Evolutionary conservation across 2,113 vertebrate species (phyloP), one percentile per base, ranked within the genome.

Genomic region (Anguilla japonica): DNA sequence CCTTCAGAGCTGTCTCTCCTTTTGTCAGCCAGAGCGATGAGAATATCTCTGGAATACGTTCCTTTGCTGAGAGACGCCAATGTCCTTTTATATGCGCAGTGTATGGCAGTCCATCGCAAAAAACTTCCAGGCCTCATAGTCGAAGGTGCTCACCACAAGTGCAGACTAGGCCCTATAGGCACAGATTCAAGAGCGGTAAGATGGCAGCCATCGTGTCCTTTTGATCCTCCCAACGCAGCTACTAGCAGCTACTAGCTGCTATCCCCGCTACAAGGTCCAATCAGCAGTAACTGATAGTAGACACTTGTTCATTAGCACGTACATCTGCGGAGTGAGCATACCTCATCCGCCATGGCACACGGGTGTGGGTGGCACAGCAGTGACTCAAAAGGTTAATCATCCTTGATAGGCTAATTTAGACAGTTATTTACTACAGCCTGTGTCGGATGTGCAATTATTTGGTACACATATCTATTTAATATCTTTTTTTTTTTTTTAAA

Each of bases 401-500:
- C 50, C 50, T 53, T 53, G 50, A 53, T 53, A 53, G 16, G 18
- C 41, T 71, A 53, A 79, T 85, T 56, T 78, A 53, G 71, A 71
- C 29, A 53, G 84, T 56, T 34, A 53, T 79, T 79, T 46, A 53
- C 71, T 53, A 63, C 26, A 84, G 60, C 11, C 29, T 18, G 34
- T 39, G 18, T 16, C 40, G 16, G 1, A 26, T 8, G 11, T 84
- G 60, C 26, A 43, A 84, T 84, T 85, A 43, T 85, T 79, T 79
- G n/a, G 26, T 46, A 29, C 56, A 13, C 57, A 79, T 81, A 39
- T 85, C 78, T 67, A 71, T 63, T 63, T 22, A 86, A 56, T 86
- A 56, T 41, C 34, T 26, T 29, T 79, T 81, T 41, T 2, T 39
- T 20, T 63, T 79, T 86, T 41, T 3, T 26, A 43, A 43, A 40